phyloP scores from a whole-genome alignment of 2,113 vertebrate species.

The Callipepla squamata region DNA sequence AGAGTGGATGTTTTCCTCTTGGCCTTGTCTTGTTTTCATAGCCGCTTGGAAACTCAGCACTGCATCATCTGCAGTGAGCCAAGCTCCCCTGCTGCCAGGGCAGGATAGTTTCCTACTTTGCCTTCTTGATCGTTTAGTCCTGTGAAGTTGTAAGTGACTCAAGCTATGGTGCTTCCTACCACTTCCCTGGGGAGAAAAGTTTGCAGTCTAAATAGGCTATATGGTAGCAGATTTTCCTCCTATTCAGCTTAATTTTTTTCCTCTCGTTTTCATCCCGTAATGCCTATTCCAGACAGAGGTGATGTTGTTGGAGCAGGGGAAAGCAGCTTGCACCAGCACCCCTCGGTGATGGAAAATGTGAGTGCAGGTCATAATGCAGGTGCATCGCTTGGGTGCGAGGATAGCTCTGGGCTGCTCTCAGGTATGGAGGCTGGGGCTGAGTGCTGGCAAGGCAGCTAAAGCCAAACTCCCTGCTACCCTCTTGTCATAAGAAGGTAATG shows the following conservation, averaged over 20 bases:
- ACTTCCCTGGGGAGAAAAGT: conserved; percentile 19
- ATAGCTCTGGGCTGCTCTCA: background rate
- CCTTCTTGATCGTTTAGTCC: conserved; percentile 30
- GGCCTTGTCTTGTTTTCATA: conserved; percentile 42
- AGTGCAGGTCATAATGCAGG: conserved; percentile 9
- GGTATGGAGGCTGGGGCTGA: background rate
- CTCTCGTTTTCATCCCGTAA: background rate
- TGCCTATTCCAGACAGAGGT: conserved; percentile 28
- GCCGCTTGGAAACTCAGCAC: conserved; percentile 44
- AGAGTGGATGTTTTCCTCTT: conserved; percentile 51
- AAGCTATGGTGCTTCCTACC: conserved; percentile 25
- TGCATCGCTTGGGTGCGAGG: background rate
- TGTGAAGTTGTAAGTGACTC: background rate
- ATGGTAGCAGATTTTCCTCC: conserved; percentile 58
- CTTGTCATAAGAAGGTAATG: background rate
- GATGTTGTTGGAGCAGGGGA: background rate
- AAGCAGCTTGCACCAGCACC: background rate
- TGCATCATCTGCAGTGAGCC: conserved; percentile 1
- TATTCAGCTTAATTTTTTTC: conserved; percentile 40
- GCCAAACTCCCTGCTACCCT: background rate
- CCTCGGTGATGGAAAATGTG: background rate
- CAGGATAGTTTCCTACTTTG: conserved; percentile 49
- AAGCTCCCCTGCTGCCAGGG: conserved; percentile 20
- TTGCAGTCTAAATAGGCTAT: conserved; percentile 1
- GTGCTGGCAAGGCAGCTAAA: background rate